A percentile compares a stretch with the other conserved stretches of the same genome.
These are phyloP conservation scores for Otus sunia DNA, from an alignment of 2,113 vertebrate genomes.

Conservation along the genomic window DNA sequence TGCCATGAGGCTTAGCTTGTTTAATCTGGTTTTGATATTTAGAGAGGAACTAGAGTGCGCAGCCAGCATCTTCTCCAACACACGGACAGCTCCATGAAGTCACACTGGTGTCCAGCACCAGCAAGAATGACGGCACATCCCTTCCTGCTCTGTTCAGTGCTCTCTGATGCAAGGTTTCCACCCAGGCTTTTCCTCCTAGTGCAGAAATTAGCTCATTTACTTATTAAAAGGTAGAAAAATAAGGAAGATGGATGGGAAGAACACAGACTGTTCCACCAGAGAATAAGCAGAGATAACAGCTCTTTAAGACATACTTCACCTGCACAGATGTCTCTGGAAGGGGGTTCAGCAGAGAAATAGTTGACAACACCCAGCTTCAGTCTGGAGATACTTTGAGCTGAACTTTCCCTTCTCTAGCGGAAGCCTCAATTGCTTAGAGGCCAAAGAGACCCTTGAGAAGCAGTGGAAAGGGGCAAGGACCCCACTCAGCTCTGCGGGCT, in stretches of 20 bases:
- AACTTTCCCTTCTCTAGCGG: background rate
- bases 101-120: background rate
- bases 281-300: background rate
- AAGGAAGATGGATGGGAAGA: background rate
- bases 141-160: background rate
- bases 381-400: background rate
- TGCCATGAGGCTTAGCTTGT: background rate
- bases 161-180: background rate
- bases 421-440: background rate
- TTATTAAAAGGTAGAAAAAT: background rate
- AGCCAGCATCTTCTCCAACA: background rate
- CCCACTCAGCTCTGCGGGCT: background rate
- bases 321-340: background rate
- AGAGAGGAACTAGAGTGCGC: background rate
- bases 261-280: background rate
- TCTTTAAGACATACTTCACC: background rate
- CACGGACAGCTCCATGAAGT: background rate
- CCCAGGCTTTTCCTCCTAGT: background rate
- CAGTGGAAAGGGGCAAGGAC: background rate
- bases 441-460: background rate
- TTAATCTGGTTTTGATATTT: background rate
- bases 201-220: background rate
- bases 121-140: background rate
- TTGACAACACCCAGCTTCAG: background rate
- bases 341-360: background rate